Evolutionary conservation across 2,888 invertebrate species (phyloP).

Genomic region (Lycaena phlaeas): DNA sequence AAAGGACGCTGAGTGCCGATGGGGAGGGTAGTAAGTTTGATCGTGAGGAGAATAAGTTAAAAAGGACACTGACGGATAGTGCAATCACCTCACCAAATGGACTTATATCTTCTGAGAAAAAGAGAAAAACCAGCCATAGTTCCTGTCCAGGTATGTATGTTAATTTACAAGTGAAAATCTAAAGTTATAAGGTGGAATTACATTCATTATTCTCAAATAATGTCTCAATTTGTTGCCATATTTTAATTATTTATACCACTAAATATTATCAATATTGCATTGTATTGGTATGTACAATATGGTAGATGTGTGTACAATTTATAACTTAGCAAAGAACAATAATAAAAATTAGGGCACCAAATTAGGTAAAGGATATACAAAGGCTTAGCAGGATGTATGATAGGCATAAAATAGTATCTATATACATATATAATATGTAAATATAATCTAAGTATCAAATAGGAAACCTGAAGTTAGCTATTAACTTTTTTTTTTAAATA

Average conservation of each 20-base stretch:
- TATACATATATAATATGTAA: no score
- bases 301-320: no score
- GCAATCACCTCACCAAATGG: slow-evolving; percentile 72
- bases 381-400: no score
- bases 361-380: no score
- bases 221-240: neutral
- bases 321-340: no score
- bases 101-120: slow-evolving; percentile 75
- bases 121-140: slow-evolving; percentile 75
- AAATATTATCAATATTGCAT: neutral
- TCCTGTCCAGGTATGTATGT: slow-evolving; percentile 62
- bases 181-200: slow-evolving; percentile 12
- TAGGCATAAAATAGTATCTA: no score
- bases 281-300: neutral
- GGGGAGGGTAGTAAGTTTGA: slow-evolving; percentile 27
- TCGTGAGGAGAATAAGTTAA: slow-evolving; percentile 38
- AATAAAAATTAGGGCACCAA: no score
- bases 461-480: no score
- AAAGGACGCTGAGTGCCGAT: slow-evolving; percentile 55
- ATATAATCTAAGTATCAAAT: no score
- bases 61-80: slow-evolving; percentile 62
- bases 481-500: no score
- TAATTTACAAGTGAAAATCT: slow-evolving; percentile 18
- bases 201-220: neutral
- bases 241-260: neutral